These are phyloP conservation scores for Hydrophis major DNA, from an alignment of 2,797 vertebrate species.

Conservation along the genomic window DNA sequence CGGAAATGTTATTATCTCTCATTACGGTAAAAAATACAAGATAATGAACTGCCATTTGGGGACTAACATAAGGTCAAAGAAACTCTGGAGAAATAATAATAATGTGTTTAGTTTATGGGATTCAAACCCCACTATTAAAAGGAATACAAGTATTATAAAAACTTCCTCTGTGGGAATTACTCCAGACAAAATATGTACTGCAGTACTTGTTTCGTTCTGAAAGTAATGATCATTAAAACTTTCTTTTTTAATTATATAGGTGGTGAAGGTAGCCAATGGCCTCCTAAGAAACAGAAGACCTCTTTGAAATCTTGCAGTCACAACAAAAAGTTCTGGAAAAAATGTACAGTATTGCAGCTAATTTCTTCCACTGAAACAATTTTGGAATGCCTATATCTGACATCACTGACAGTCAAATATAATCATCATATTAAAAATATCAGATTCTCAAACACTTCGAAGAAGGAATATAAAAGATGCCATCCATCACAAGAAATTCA, in stretches of 20 bases:
- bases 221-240: not conserved
- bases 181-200: not conserved
- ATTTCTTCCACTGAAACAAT: conserved; percentile 8
- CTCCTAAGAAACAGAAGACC: not conserved
- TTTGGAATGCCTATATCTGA: not conserved
- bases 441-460: not conserved
- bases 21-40: not conserved
- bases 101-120: not conserved
- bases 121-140: not conserved
- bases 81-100: not conserved
- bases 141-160: not conserved
- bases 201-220: not conserved
- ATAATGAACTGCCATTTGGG: not conserved
- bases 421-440: not conserved
- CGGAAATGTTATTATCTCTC: not conserved
- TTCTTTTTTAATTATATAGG: conserved; percentile 38
- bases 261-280: not conserved
- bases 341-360: not conserved
- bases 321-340: not conserved
- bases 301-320: not conserved
- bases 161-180: not conserved
- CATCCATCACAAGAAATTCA: not conserved
- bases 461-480: not conserved
- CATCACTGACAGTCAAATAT: not conserved
- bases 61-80: not conserved